Base-by-base conservation (phyloP, 1,140 invertebrate species). In the Zelostemma sp. region DNA sequence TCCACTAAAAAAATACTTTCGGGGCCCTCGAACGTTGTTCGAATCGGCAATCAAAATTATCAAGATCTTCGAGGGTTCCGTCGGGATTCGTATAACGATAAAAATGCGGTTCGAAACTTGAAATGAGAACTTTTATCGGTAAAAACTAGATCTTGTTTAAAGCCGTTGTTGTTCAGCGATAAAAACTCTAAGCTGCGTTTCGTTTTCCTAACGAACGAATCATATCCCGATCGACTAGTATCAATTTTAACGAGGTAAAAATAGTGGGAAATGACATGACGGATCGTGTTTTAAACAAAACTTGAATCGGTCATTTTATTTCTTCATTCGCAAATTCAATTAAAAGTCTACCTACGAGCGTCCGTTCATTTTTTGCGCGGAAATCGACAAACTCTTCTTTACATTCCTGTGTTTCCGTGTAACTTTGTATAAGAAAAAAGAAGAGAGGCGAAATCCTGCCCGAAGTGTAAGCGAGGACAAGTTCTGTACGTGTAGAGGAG, bases 351-450 rank as follows among this genome's bases (percentile, higher is more conserved):
- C n/a, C 28, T 55, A 25, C 8, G 57, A 65, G 57, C 62, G 54
- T 61, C 50, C 58, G 62, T 66, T n/a, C 50, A 2, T 31, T 46
- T 14, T 40, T 46, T 14, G 6, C 6, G 1, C 54, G 54, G 25
- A 16, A 12, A 43, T 12, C 46, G n/a, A n/a, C n/a, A n/a, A 11
- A 16, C 48, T 48, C 45, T 55, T 59, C 40, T 63, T 63, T 15
- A 71, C 68, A 71, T 71, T 71, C 68, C 68, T 67, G 1, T 62
- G 28, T 55, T 72, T 71, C 58, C 50, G 41, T 45, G 53, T 19
- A 54, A 66, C 45, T 58, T 53, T 18, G 46, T 71, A 58, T 31
- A 3, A 59, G 58, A 35, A 40, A 62, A 70, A 35, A 15, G 38
- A 62, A 70, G 40, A 41, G 14, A 41, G 15, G 14, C 6, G 5